phyloP scores from a whole-genome alignment of 53 echinoderm and acorn worm genomes.

The Apostichopus leukothele region DNA sequence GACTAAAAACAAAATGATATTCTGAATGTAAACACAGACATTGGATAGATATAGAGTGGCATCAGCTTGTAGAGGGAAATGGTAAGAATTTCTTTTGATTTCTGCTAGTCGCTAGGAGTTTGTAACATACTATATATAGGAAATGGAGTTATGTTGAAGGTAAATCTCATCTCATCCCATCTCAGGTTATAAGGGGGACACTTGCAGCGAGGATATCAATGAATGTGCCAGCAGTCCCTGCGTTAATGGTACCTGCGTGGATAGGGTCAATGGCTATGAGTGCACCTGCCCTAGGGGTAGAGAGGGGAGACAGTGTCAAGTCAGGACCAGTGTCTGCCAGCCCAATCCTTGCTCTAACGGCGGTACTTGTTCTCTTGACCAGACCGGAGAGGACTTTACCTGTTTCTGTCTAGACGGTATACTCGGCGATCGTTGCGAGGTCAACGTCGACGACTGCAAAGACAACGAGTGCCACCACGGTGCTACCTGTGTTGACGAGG shows the following conservation, averaged over 20 bases:
- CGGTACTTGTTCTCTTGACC: slow-evolving; percentile 30
- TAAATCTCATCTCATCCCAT: too few species aligned
- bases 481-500: slow-evolving; percentile 34
- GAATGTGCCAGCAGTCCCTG: slow-evolving; percentile 25
- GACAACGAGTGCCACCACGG: not conserved
- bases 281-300: slow-evolving; percentile 22
- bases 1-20: too few species aligned
- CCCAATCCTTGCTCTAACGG: slow-evolving; percentile 40
- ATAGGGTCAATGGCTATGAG: slow-evolving; percentile 30
- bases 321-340: slow-evolving; percentile 27
- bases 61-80: too few species aligned
- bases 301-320: slow-evolving; percentile 17
- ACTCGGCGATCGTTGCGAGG: slow-evolving; percentile 22
- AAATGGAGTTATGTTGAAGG: not conserved
- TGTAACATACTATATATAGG: too few species aligned
- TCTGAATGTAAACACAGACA: too few species aligned
- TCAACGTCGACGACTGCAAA: slow-evolving; percentile 6
- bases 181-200: slow-evolving; percentile 8
- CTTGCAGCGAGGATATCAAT: slow-evolving; percentile 10
- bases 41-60: too few species aligned
- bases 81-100: too few species aligned
- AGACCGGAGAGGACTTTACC: not conserved
- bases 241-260: slow-evolving; percentile 15
- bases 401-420: slow-evolving; percentile 36
- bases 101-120: too few species aligned